Evolutionary conservation across 1,140 invertebrate genomes (phyloP).

Genomic region (Matsumurasca onukii): DNA sequence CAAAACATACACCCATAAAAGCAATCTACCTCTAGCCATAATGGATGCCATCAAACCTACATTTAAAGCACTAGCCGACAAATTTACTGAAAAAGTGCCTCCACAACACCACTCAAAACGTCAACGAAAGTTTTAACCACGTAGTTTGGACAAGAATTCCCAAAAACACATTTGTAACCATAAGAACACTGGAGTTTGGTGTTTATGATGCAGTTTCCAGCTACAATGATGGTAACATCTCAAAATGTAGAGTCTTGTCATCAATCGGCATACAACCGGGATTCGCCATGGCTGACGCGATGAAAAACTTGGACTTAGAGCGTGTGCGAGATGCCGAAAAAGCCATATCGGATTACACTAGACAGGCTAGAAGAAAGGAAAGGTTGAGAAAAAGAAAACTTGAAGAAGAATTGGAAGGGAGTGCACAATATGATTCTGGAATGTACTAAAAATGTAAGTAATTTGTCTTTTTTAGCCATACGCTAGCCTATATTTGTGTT

Average conservation of each 20-base stretch:
- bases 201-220: constrained; percentile 17
- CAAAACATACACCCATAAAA: not conserved
- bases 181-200: constrained; percentile 15
- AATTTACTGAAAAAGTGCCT: constrained; percentile 21
- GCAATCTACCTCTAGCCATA: not conserved
- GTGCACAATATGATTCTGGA: not conserved
- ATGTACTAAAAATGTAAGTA: constrained; percentile 5
- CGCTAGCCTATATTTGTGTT: not conserved
- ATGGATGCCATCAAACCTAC: constrained; percentile 34
- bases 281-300: not conserved
- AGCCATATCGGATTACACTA: not conserved
- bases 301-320: not conserved
- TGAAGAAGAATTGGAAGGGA: not conserved
- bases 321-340: not conserved
- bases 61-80: constrained; percentile 30
- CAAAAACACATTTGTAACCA: constrained; percentile 20
- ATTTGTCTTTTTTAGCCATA: not conserved
- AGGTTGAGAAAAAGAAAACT: not conserved
- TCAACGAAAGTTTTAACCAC: constrained; percentile 23
- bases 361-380: not conserved
- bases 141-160: constrained; percentile 8
- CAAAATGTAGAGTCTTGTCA: not conserved
- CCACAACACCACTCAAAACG: constrained; percentile 15
- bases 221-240: constrained; percentile 33
- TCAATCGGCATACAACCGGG: not conserved